Base-by-base conservation (phyloP, 1,140 invertebrate genomes). In the Lamellibrachia luymesi region DNA sequence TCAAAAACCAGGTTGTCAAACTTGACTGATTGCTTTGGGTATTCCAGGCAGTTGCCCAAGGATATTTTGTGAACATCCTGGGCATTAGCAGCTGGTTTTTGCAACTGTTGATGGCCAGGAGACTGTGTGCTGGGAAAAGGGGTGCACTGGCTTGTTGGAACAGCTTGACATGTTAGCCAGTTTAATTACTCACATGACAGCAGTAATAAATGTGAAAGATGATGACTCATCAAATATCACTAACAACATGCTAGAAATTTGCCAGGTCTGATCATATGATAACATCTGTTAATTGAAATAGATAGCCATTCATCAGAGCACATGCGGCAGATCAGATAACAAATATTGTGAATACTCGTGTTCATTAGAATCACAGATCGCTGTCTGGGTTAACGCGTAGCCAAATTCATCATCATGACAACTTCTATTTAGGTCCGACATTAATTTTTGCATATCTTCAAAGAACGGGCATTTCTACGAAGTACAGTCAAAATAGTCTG, bases 281-380 rank as follows among this genome's bases (percentile, higher is more conserved):
- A 80, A 80, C 64, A 80, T 80, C 64, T 80, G 64, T 80, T 80
- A 80, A 80, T 80, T 80, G 64, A 80, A 80, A 80, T 80, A 80
- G 64, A 80, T 80, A 80, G 64, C 64, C 64, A 80, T 80, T 80
- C 64, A 80, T 80, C 64, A 80, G 64, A 80, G 64, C 25, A 80
- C 25, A 80, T 80, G 13, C 4, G 13, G 64, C 17, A 22, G 64
- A 80, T 80, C 64, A 80, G 64, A 80, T 80, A 80, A 80, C 64
- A 80, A 80, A 80, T 80, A 80, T 80, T 80, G 64, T 80, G 64
- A 80, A 80, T 80, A 80, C 64, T 80, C 64, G 64, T 80, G 64
- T 80, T 80, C 64, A 80, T 80, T 80, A 80, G 64, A 80, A 80
- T 10, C 64, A 80, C 64, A 80, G 64, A 80, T 80, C 64, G 64